phyloP scores from a whole-genome alignment of 2,888 invertebrate species.

The Oxytorus armatus region DNA sequence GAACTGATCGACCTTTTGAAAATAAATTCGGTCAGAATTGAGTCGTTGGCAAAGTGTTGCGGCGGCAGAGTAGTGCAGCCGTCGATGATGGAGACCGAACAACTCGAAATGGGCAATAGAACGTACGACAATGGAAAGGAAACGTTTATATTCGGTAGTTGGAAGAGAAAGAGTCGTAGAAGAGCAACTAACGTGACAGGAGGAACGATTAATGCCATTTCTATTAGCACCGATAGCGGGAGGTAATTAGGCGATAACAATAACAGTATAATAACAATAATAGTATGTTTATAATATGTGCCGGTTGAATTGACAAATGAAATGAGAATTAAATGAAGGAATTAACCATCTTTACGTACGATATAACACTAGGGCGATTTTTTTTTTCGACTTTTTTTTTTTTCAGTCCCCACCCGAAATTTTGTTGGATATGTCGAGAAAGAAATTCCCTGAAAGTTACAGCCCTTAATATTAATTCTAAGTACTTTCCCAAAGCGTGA shows the following conservation, averaged over 20 bases:
- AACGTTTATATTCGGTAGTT: slow-evolving; percentile 64
- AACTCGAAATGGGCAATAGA: slow-evolving; percentile 52
- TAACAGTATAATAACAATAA: neutral
- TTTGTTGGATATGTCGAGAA: no score
- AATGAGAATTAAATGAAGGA: no score
- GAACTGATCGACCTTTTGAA: slow-evolving; percentile 62
- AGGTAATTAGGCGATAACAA: slow-evolving; percentile 41
- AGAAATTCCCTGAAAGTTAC: no score
- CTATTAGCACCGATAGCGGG: slow-evolving; percentile 32
- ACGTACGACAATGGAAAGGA: slow-evolving; percentile 41
- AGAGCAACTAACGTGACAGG: slow-evolving; percentile 7
- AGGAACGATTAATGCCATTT: slow-evolving; percentile 27
- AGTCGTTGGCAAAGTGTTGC: slow-evolving; percentile 62
- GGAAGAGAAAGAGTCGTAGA: slow-evolving; percentile 60
- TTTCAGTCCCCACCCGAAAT: no score
- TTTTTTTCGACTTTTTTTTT: no score
- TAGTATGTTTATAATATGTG: neutral
- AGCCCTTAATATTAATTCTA: no score
- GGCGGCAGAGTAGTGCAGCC: slow-evolving; percentile 49
- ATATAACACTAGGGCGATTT: no score
- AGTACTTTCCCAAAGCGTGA: no score
- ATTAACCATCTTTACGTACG: no score
- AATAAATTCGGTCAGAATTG: slow-evolving; percentile 65
- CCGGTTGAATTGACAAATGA: no score
- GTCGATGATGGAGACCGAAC: slow-evolving; percentile 60